Evolutionary conservation across 2,797 vertebrate genomes (phyloP), one percentile per base, ranked within the genome.

Genomic region (Erethizon dorsatum): DNA sequence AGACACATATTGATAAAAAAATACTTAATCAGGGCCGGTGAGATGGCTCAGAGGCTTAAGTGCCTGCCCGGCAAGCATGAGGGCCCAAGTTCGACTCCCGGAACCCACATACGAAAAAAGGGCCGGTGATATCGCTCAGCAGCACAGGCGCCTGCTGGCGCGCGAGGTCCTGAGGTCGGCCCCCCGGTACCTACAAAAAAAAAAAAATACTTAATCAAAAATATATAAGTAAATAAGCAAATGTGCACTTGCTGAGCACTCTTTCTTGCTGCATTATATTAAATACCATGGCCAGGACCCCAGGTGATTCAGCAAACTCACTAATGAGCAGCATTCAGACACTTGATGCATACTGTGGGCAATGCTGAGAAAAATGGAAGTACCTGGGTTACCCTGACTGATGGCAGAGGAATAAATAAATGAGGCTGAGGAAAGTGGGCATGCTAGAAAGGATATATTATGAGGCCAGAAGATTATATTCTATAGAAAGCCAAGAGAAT

Each of bases 161-260:
- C n/a, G n/a, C n/a, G n/a, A n/a, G n/a, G n/a, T n/a, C n/a, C n/a
- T n/a, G n/a, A n/a, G n/a, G n/a, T n/a, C n/a, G n/a, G n/a, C n/a
- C n/a, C n/a, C n/a, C n/a, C n/a, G n/a, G n/a, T n/a, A n/a, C n/a
- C n/a, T n/a, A n/a, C n/a, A n/a, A 82, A 88, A 41, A 41, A 82
- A 88, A 41, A 41, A 41, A 88, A 91, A 24, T 52, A 86, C 47
- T 47, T 89, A 18, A 90, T 90, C 28, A 84, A 75, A 65, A 96
- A 63, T 47, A 41, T 79, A 54, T 88, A 61, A 89, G 71, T 88
- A 94, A 83, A 71, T 63, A 41, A 96, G 4, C 26, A 84, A 94
- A 69, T 47, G 61, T 41, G 10, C 45, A n/a, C 78, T 92, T 24
- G 22, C 11, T 83, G 4, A 61, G 41, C 31, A 65, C 1, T 78